phyloP scores from a whole-genome alignment of 1,140 invertebrate species.

The Branchinecta lindahli region DNA sequence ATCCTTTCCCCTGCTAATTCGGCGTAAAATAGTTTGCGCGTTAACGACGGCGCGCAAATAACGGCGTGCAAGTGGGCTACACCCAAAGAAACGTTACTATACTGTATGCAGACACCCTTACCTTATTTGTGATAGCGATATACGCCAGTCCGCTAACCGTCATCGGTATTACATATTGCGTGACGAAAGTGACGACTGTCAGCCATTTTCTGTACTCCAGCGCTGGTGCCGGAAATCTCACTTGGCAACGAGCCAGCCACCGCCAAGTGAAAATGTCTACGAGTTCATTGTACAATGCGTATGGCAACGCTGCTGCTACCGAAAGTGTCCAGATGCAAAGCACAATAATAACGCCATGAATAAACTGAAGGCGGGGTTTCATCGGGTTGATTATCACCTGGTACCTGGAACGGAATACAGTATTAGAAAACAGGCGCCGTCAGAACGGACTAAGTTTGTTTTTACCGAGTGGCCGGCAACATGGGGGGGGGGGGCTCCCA shows the following conservation, averaged over 20 bases:
- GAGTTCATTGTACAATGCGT: slow-evolving; percentile 34
- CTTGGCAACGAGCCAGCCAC: slow-evolving; percentile 30
- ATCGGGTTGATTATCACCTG: slow-evolving; percentile 36
- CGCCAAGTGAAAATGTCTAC: slow-evolving; percentile 24
- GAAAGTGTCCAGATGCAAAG: slow-evolving; percentile 35
- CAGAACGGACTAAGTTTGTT: too few species aligned
- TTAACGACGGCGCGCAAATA: too few species aligned
- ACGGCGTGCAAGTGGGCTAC: neutral
- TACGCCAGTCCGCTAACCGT: slow-evolving; percentile 34
- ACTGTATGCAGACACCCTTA: slow-evolving; percentile 24
- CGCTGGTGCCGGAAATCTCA: slow-evolving; percentile 29
- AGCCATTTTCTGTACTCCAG: slow-evolving; percentile 29
- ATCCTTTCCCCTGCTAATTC: too few species aligned
- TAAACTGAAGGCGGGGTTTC: slow-evolving; percentile 30
- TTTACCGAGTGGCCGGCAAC: too few species aligned
- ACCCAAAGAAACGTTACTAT: slow-evolving; percentile 10
- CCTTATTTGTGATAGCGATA: slow-evolving; percentile 27
- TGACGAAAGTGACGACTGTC: slow-evolving; percentile 33
- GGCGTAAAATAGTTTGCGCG: too few species aligned
- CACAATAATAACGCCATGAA: slow-evolving; percentile 30
- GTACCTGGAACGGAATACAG: slow-evolving; percentile 12
- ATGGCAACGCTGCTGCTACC: slow-evolving; percentile 34
- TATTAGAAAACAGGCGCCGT: too few species aligned
- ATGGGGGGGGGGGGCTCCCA: too few species aligned
- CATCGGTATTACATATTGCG: slow-evolving; percentile 39